Percentiles rank a stretch among this genome's conserved stretches.
These are phyloP conservation scores for Chloroceryle amazona DNA, from an alignment of 2,797 vertebrate genomes.

Conservation along the genomic window DNA sequence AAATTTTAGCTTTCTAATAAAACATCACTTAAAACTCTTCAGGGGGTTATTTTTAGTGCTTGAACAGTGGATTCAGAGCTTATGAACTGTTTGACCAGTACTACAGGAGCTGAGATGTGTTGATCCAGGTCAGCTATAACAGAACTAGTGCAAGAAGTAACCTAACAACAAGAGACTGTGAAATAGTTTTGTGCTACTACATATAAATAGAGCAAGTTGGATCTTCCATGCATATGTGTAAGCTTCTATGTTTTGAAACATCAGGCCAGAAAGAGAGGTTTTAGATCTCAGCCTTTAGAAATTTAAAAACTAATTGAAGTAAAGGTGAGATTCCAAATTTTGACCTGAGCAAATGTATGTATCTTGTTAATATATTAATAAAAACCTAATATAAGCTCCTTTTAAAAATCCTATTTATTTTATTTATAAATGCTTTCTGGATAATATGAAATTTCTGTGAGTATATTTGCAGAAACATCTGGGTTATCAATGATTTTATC, in stretches of 20 bases:
- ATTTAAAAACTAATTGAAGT: background rate
- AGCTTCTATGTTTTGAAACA: background rate
- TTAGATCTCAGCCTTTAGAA: background rate
- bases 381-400: background rate
- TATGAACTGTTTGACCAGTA: background rate
- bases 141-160: background rate
- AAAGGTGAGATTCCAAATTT: background rate
- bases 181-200: background rate
- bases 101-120: background rate
- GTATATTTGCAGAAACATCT: background rate
- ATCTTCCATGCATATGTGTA: background rate
- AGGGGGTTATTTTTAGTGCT: background rate
- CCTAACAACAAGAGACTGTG: rapidly evolving
- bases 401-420: background rate
- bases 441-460: background rate
- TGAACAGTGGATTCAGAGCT: background rate
- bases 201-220: background rate
- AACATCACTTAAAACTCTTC: background rate
- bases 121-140: background rate
- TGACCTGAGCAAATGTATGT: background rate
- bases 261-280: background rate
- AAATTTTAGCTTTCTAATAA: background rate
- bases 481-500: background rate
- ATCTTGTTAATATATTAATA: background rate
- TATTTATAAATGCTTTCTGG: background rate